Conservation (phyloP, 1,140 invertebrate genomes). For the Drosophila asahinai region DNA sequence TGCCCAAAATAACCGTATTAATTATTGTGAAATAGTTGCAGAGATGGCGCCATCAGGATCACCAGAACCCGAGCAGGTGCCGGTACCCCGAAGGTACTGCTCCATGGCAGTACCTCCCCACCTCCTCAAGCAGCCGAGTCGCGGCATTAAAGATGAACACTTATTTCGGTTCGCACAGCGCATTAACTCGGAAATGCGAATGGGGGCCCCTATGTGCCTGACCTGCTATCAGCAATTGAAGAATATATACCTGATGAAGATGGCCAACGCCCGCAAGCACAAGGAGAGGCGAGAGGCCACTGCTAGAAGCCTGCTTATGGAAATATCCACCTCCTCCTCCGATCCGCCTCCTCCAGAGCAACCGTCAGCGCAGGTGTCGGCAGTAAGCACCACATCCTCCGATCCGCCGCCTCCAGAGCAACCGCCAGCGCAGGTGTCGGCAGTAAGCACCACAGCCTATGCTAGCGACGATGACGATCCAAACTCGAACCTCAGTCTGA, state of each 20-base stretch:
- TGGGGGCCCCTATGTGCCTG: not conserved
- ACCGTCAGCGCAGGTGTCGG: too few species aligned
- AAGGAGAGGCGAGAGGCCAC: not conserved
- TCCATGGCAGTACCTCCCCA: not conserved
- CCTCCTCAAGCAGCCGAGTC: not conserved
- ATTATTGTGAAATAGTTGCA: not conserved
- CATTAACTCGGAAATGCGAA: not conserved
- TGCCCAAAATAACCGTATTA: not conserved
- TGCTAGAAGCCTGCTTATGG: conserved; percentile 22
- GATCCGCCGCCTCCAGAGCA: too few species aligned
- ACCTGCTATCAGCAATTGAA: not conserved
- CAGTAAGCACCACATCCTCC: too few species aligned
- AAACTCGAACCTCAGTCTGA: conserved; percentile 52
- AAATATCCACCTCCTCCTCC: not conserved
- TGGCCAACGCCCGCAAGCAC: not conserved
- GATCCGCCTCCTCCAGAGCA: not conserved
- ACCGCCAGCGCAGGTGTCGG: too few species aligned
- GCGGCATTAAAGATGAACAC: not conserved
- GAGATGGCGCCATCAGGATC: not conserved
- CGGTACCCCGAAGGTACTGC: not conserved
- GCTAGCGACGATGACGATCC: conserved; percentile 51
- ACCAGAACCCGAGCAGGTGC: not conserved
- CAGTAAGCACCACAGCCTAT: not conserved
- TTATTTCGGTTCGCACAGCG: not conserved
- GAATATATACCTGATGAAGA: conserved; percentile 27